Evolutionary conservation across 2,113 vertebrate genomes (phyloP).

Genomic region (Urocitellus parryii): DNA sequence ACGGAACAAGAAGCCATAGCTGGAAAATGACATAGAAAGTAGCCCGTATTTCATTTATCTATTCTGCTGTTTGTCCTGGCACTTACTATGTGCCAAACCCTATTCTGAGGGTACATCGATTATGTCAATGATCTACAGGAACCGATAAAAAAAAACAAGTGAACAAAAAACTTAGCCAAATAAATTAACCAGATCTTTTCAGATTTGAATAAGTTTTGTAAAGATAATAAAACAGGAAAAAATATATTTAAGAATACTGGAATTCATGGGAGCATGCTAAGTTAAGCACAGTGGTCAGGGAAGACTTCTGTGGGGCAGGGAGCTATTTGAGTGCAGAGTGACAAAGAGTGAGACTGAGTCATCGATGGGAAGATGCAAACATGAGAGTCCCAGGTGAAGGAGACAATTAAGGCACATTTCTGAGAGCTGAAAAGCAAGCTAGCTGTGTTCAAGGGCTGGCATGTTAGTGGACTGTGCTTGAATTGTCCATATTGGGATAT

Average conservation of each 20-base stretch:
- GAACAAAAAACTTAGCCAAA: neutral
- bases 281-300: neutral
- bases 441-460: neutral
- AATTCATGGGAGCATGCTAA: fast-evolving
- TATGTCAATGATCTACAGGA: neutral
- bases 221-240: neutral
- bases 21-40: neutral
- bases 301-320: neutral
- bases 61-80: neutral
- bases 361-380: neutral
- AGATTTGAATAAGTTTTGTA: neutral
- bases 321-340: neutral
- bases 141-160: neutral
- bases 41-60: neutral
- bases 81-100: neutral
- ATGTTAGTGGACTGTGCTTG: neutral
- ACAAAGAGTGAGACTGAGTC: neutral
- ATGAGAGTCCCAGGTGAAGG: neutral
- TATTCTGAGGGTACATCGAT: neutral
- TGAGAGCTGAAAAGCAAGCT: neutral
- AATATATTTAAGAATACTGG: neutral
- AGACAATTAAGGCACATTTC: neutral
- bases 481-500: neutral
- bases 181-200: neutral
- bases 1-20: neutral